Conservation (phyloP, 2,888 invertebrate species). For the Latrodectus elegans region DNA sequence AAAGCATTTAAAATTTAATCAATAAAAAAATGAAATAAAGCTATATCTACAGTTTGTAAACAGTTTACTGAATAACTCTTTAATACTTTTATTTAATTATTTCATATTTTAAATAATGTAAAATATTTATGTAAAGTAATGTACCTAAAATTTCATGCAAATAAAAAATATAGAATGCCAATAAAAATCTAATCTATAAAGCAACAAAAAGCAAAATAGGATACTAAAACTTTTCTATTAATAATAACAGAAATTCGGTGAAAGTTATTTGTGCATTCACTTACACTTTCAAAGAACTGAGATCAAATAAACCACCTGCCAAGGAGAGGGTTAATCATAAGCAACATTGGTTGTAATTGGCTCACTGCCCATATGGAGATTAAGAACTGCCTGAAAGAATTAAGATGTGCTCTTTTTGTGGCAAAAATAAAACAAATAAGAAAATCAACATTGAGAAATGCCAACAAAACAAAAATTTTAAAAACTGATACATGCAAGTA, state of each 20-base stretch:
- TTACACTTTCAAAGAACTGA: slow-evolving; percentile 59
- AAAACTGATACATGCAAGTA: not conserved
- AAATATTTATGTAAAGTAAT: not conserved
- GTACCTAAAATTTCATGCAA: not conserved
- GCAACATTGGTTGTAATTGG: slow-evolving; percentile 51
- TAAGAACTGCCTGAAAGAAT: slow-evolving; percentile 59
- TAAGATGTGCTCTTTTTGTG: slow-evolving; percentile 62
- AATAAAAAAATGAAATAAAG: too few species aligned
- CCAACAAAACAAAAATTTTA: slow-evolving; percentile 1
- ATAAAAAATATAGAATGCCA: not conserved
- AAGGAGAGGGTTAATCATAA: slow-evolving; percentile 60
- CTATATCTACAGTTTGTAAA: too few species aligned
- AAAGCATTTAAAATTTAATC: too few species aligned
- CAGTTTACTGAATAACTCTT: too few species aligned
- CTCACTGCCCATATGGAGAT: slow-evolving; percentile 34
- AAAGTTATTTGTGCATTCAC: slow-evolving; percentile 57
- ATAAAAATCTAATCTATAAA: slow-evolving; percentile 6
- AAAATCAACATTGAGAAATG: slow-evolving; percentile 28
- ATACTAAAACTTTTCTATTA: not conserved
- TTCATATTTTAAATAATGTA: too few species aligned
- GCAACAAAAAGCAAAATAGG: too few species aligned
- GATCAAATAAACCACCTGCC: slow-evolving; percentile 52
- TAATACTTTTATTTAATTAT: too few species aligned
- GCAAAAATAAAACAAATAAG: slow-evolving; percentile 44
- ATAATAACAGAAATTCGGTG: not conserved